These are phyloP conservation scores for Cotesia glomerata DNA, from an alignment of 1,140 invertebrate genomes.

Conservation along the genomic window DNA sequence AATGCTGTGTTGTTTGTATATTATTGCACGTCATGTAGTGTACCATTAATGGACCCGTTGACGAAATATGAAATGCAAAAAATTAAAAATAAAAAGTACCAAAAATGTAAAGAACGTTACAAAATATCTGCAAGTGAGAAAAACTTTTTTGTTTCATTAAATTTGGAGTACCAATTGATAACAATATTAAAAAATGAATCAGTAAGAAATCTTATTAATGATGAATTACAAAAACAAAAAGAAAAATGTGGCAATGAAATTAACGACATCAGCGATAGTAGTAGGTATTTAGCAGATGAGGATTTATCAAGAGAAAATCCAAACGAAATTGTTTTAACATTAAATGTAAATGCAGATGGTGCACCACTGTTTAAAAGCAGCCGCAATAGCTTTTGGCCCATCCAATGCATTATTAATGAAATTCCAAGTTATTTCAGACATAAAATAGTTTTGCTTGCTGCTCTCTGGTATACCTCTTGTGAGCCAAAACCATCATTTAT, in stretches of 20 bases:
- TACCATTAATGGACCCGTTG: slow-evolving; percentile 21
- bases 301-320: slow-evolving; percentile 14
- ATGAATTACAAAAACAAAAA: slow-evolving; percentile 1
- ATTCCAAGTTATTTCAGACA: slow-evolving; percentile 30
- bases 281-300: slow-evolving; percentile 24
- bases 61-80: slow-evolving; percentile 4
- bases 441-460: slow-evolving; percentile 31
- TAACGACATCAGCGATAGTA: slow-evolving; percentile 27
- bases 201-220: slow-evolving; percentile 15
- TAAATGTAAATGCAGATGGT: slow-evolving; percentile 39
- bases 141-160: slow-evolving; percentile 32
- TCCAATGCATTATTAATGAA: slow-evolving; percentile 34
- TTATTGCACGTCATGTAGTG: slow-evolving; percentile 31
- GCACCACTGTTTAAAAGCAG: slow-evolving; percentile 23
- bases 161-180: slow-evolving; percentile 31
- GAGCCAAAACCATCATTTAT: slow-evolving; percentile 30
- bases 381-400: slow-evolving; percentile 32
- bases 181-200: slow-evolving; percentile 24
- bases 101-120: slow-evolving; percentile 25
- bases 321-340: slow-evolving; percentile 27
- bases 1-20: slow-evolving; percentile 25
- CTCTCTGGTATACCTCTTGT: slow-evolving; percentile 28
- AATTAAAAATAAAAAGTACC: slow-evolving; percentile 15
- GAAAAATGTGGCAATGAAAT: slow-evolving; percentile 4
- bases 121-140: slow-evolving; percentile 9